These are phyloP conservation scores for Morbakka virulenta DNA, from an alignment of 30 jellyfish, hydroid and myxozoan species.

Conservation along the genomic window DNA sequence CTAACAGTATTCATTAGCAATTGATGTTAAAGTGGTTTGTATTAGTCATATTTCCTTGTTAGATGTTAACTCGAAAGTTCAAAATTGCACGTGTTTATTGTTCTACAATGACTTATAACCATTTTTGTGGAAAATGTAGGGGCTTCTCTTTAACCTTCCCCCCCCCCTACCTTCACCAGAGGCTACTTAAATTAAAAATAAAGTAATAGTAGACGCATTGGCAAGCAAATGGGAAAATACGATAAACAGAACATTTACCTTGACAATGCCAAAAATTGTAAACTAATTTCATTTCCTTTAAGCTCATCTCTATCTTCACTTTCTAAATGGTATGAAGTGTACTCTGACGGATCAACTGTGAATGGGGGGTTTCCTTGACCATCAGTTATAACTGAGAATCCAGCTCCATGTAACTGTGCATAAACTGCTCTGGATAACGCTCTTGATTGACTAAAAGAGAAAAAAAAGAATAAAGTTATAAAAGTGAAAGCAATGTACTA, in stretches of 20 bases:
- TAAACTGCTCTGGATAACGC: constrained; percentile 76
- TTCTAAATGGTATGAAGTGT: constrained; percentile 47
- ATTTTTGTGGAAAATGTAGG: too few relatives aligned
- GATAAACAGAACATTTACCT: constrained; percentile 22
- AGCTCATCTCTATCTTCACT: constrained; percentile 76
- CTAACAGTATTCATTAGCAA: too few relatives aligned
- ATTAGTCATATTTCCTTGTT: too few relatives aligned
- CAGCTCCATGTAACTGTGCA: constrained; percentile 84
- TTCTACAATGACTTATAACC: too few relatives aligned
- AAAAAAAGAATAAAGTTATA: too few relatives aligned
- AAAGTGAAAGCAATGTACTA: too few relatives aligned
- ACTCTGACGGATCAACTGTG: constrained; percentile 77
- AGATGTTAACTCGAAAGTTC: too few relatives aligned
- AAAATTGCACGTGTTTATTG: too few relatives aligned
- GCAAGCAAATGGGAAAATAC: not conserved
- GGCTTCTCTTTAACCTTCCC: too few relatives aligned
- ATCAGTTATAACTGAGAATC: constrained; percentile 78
- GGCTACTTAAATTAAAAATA: not conserved
- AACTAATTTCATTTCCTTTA: constrained; percentile 74
- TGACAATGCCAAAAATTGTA: constrained; percentile 79
- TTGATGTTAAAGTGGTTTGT: too few relatives aligned
- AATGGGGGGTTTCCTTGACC: constrained; percentile 89
- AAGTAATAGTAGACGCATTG: too few relatives aligned
- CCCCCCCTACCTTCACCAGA: not conserved
- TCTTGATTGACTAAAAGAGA: too few relatives aligned